Base-by-base conservation (phyloP, 1,140 invertebrate species). In the Panagrolaimus sp. region DNA sequence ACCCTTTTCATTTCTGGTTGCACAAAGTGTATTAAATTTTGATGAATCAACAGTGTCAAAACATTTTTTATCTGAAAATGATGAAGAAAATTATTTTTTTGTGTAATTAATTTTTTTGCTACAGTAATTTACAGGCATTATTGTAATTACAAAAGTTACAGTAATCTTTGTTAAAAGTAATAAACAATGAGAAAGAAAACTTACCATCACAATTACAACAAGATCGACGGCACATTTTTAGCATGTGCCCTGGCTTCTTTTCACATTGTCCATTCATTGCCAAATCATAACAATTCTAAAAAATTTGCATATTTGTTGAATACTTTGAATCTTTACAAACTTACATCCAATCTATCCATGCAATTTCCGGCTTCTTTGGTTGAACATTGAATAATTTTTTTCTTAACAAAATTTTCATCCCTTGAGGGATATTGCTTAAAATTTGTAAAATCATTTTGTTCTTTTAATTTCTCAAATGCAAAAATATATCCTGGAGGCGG, bases 191-290 rank as follows among this genome's bases (percentile, higher is more conserved):
- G n/a, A n/a, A n/a, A n/a, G n/a, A n/a, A n/a, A n/a, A 62, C 47
- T 58, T 28, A 72, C 70, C 71, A 17, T 73, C 46, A 38, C 71
- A 72, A 55, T 72, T 72, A 44, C 71, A 72, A 55, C 71, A 72
- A 43, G 55, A 67, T 58, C 71, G 17, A 0, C 71, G 55, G 52
- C 71, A 72, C 17, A 72, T 65, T 38, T 55, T n/a, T 21, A 72
- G 43, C 71, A 72, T 72, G 43, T 43, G 17, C 7, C 71, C 71
- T 12, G 71, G 71, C 45, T 73, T 72, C 38, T 55, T 71, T 21
- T 73, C 71, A 43, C 71, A 72, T 28, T 72, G 38, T 8, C 71
- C 71, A 32, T 52, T 28, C 21, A 73, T n/a, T 26, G 71, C 70
- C 32, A 52, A 26, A 32, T 73, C 43, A n/a, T 48, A n/a, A 52